phyloP scores from a whole-genome alignment of 1,140 invertebrate genomes.

The Drosophila bipectinata region DNA sequence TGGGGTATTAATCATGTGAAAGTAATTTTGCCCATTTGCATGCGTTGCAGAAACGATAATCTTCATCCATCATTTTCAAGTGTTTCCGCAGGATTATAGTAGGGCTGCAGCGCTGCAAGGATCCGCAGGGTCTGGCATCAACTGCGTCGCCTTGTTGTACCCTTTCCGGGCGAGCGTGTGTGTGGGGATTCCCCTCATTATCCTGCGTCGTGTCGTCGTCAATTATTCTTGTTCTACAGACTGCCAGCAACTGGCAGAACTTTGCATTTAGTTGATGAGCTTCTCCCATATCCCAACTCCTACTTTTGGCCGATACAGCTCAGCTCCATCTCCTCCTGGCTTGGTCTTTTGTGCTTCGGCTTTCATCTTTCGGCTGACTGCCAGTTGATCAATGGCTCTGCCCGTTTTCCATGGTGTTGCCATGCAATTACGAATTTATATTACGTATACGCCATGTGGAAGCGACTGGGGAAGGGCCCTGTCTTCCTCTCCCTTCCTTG shows the following conservation, averaged over 20 bases:
- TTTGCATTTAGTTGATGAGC: conserved; percentile 79
- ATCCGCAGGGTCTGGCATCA: conserved; percentile 29
- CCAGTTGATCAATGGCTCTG: conserved; percentile 69
- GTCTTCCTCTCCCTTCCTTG: conserved; percentile 25
- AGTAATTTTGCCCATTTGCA: conserved; percentile 81
- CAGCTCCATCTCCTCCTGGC: conserved; percentile 39
- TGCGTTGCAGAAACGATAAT: conserved; percentile 80
- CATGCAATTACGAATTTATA: conserved; percentile 71
- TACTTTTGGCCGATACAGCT: conserved; percentile 11
- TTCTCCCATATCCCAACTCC: conserved; percentile 11
- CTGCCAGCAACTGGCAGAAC: conserved; percentile 43
- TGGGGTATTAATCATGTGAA: conserved; percentile 75
- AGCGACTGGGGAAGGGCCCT: conserved; percentile 2
- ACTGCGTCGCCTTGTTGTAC: conserved; percentile 51
- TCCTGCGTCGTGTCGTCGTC: conserved; percentile 68
- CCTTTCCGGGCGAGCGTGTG: conserved; percentile 24
- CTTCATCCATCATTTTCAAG: conserved; percentile 82
- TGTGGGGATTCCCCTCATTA: conserved; percentile 63
- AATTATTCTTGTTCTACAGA: conserved; percentile 72
- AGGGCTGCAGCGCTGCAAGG: conserved; percentile 29
- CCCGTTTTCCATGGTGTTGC: conserved; percentile 33
- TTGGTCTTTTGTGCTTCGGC: conserved; percentile 52
- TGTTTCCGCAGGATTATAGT: conserved; percentile 72
- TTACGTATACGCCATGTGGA: conserved; percentile 62
- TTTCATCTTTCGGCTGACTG: conserved; percentile 50